Evolutionary conservation across 2,888 invertebrate genomes (phyloP).

Genomic region (Amaurobius ferox): DNA sequence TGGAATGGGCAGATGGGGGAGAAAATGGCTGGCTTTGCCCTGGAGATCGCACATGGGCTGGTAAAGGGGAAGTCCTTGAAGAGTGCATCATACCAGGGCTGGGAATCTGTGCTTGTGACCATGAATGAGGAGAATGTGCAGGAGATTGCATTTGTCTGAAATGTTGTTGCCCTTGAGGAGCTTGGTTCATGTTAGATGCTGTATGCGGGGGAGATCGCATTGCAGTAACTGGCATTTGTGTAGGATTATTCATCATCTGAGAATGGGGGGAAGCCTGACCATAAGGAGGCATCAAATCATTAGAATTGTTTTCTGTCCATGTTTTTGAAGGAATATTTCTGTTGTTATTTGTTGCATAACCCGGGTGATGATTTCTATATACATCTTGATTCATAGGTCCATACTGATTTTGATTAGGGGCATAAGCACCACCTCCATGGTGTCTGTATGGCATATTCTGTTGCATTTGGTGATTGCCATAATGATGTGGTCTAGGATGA

Average conservation of each 20-base stretch:
- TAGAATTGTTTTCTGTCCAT: conserved; percentile 46
- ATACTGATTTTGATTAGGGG: conserved; percentile 56
- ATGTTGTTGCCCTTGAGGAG: conserved; percentile 57
- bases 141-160: conserved; percentile 66
- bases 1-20: conserved; percentile 55
- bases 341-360: conserved; percentile 40
- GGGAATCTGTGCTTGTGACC: conserved; percentile 73
- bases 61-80: conserved; percentile 73
- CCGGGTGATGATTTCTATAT: conserved; percentile 59
- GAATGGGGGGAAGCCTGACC: conserved; percentile 51
- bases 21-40: conserved; percentile 71
- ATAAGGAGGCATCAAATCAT: conserved; percentile 61
- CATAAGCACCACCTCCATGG: conserved; percentile 64
- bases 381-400: conserved; percentile 62
- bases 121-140: conserved; percentile 73
- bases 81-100: conserved; percentile 71
- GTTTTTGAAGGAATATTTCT: conserved; percentile 45
- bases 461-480: conserved; percentile 71
- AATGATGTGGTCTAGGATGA: conserved; percentile 62
- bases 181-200: conserved; percentile 59
- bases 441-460: conserved; percentile 65
- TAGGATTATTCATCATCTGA: conserved; percentile 57
- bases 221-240: conserved; percentile 55
- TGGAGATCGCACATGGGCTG: conserved; percentile 64
- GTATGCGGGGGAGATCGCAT: conserved; percentile 73